Evolutionary conservation across 2,113 vertebrate species (phyloP), one percentile per base, ranked within the genome.

Genomic region (Scomber colias): DNA sequence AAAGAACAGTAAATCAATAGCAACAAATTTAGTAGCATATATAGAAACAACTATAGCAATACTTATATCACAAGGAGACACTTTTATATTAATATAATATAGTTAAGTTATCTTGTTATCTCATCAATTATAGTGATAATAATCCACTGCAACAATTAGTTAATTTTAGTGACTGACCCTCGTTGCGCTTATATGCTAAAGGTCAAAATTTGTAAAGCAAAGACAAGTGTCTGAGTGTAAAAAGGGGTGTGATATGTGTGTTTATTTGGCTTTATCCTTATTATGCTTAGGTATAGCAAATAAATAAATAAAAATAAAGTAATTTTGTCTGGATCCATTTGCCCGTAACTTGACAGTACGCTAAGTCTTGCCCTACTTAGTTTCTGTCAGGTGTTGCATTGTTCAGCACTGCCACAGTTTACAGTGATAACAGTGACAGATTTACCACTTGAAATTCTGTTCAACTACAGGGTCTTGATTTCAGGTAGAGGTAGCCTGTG

Each of bases 111-210:
- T 40, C 15, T 49, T 45, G 24, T 49, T 40, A 31, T 50, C 48
- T 13, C 5, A 7, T 19, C 7, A 57, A 15, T 19, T 46, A 15
- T 27, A 57, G n/a, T 5, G 31, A 49, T n/a, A 24, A 59, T 54
- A 48, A 75, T 27, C 17, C 27, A 45, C 11, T 56, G 48, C 71
- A 13, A 45, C 27, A 12, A 49, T 30, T 24, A 8, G 8, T 79
- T 60, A 53, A 73, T 66, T 65, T 86, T 62, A 72, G 35, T 46
- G 12, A 64, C 13, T 44, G 19, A 59, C 13, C 21, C 19, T 51
- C 14, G 31, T 61, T 74, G 21, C 71, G 24, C 7, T 71, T 12
- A 46, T 61, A 51, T 19, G 16, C 9, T 30, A 17, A 11, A 24
- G 9, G 27, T 9, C 40, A 48, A 51, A 9, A n/a, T 35, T 19